Conservation (phyloP, 30 jellyfish, hydroid and myxozoan species). For the Mastigias papua region DNA sequence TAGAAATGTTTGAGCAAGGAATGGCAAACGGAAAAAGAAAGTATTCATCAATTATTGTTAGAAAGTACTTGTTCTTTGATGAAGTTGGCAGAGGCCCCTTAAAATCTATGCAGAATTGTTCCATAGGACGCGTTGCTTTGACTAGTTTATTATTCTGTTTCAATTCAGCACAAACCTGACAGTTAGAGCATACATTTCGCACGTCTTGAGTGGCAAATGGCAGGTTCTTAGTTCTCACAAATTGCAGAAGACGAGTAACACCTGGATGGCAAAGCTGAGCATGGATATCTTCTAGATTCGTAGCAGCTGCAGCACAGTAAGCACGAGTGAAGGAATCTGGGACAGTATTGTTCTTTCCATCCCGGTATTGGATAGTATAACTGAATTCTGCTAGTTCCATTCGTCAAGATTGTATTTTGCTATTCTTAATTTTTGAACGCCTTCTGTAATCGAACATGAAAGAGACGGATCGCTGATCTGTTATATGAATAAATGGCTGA, state of each 20-base stretch:
- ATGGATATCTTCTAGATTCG: constrained; percentile 40
- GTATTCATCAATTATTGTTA: too few species aligned
- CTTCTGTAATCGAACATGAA: constrained; percentile 83
- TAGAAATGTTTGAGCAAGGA: constrained; percentile 43
- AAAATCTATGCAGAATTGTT: constrained; percentile 66
- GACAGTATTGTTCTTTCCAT: constrained; percentile 66
- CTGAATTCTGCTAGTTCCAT: constrained; percentile 56
- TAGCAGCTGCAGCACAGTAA: constrained; percentile 35
- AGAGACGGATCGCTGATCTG: constrained; percentile 75
- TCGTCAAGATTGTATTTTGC: constrained; percentile 56
- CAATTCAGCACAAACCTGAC: constrained; percentile 64
- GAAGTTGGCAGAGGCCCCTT: constrained; percentile 62
- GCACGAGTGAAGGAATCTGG: constrained; percentile 79
- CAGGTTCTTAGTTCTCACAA: constrained; percentile 36
- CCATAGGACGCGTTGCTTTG: constrained; percentile 73
- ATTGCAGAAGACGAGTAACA: constrained; percentile 66
- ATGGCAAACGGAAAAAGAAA: constrained; percentile 70
- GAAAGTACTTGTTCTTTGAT: constrained; percentile 60
- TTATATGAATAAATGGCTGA: constrained; percentile 20
- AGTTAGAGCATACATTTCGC: constrained; percentile 48
- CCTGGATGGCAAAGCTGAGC: constrained; percentile 72
- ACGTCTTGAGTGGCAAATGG: constrained; percentile 71
- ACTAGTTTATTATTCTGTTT: constrained; percentile 29
- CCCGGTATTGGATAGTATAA: constrained; percentile 52
- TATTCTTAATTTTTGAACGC: constrained; percentile 68